A percentile compares a stretch with the other conserved stretches of the same genome.
phyloP scores from a whole-genome alignment of 1,140 invertebrate genomes.

The Orius insidiosus region DNA sequence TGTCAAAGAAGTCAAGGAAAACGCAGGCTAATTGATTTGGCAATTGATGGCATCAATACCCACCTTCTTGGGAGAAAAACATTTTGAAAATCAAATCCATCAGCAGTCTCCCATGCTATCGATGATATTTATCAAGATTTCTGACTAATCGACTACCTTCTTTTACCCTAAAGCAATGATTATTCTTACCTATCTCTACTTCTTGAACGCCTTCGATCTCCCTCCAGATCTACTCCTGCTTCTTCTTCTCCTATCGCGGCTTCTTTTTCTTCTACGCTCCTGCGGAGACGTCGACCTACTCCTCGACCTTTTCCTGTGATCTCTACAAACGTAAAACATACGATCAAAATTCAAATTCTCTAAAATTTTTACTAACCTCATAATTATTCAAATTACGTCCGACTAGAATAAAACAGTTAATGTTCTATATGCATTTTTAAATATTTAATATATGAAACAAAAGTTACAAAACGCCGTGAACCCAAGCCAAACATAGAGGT shows the following conservation, averaged over 20 bases:
- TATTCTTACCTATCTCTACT: slow-evolving; percentile 34
- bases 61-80: not conserved
- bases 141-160: not conserved
- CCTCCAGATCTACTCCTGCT: slow-evolving; percentile 22
- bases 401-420: not conserved
- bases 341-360: not conserved
- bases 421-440: not conserved
- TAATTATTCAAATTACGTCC: not conserved
- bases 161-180: not conserved
- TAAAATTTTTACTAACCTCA: not conserved
- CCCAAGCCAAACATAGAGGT: too few relatives aligned
- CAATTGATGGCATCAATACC: not conserved
- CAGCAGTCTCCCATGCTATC: not conserved
- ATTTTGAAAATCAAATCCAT: slow-evolving; percentile 2
- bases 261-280: slow-evolving; percentile 20
- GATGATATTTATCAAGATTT: slow-evolving; percentile 7
- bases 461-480: too few relatives aligned
- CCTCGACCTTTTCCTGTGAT: slow-evolving; percentile 19
- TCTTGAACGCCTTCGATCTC: slow-evolving; percentile 30
- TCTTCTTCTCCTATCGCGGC: slow-evolving; percentile 19
- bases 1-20: too few relatives aligned
- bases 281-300: slow-evolving; percentile 17
- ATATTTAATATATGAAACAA: not conserved
- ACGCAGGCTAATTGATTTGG: too few relatives aligned
- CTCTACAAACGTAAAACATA: slow-evolving; percentile 1